phyloP scores from a whole-genome alignment of 2,888 invertebrate species.

The Meteorus cinctellus region DNA sequence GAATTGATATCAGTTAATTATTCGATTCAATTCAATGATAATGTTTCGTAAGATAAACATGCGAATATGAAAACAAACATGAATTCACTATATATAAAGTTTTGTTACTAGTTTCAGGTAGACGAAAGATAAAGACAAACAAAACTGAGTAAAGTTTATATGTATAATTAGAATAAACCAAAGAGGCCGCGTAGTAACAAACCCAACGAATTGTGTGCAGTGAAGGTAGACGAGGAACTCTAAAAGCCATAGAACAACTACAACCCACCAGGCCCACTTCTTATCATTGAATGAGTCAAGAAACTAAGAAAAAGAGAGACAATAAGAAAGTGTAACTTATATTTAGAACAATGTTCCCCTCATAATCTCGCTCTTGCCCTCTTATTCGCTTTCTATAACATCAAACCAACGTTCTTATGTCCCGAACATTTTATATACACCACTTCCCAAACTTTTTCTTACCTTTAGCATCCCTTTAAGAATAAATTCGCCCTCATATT shows the following conservation, averaged over 20 bases:
- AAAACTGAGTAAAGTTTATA: conserved; percentile 11
- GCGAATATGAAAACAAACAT: neutral
- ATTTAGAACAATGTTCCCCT: neutral
- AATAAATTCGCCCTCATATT: neutral
- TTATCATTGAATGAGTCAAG: conserved; percentile 32
- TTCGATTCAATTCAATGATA: too few species aligned
- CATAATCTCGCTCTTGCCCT: neutral
- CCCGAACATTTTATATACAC: neutral
- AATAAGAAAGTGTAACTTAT: neutral
- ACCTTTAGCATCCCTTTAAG: neutral
- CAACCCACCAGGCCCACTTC: neutral
- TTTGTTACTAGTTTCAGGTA: neutral
- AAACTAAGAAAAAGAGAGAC: conserved; percentile 4
- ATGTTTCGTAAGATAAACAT: too few species aligned
- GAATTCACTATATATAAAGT: neutral
- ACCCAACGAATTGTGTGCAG: conserved; percentile 31
- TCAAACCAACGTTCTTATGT: neutral
- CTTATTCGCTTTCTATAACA: neutral
- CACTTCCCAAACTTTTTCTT: neutral
- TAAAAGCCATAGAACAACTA: neutral
- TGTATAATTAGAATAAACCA: neutral
- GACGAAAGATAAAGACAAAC: neutral
- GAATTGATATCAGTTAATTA: too few species aligned
- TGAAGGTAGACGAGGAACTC: conserved; percentile 1
- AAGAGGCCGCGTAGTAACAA: conserved; percentile 18